Percentiles rank a stretch among this genome's conserved stretches.
phyloP scores from a whole-genome alignment of 2,888 invertebrate species.

The Sminthurinus aureus region DNA sequence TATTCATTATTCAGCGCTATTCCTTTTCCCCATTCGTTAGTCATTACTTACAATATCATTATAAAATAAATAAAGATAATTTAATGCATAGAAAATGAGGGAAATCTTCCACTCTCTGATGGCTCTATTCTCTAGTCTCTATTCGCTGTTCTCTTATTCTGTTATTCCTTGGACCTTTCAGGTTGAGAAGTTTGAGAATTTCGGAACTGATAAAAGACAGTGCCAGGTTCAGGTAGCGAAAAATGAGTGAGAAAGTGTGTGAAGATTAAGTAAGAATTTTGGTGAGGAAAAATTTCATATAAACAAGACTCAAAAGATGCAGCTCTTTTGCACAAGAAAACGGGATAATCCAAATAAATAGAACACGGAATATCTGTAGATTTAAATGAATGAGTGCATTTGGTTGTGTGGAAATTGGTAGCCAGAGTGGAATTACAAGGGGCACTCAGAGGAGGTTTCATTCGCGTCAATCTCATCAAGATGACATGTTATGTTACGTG shows the following conservation, averaged over 20 bases:
- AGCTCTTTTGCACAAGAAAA: too few relatives aligned
- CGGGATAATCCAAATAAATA: too few relatives aligned
- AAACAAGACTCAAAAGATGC: too few relatives aligned
- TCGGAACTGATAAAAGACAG: not conserved
- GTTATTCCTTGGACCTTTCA: not conserved
- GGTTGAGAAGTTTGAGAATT: not conserved
- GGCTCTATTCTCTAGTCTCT: not conserved
- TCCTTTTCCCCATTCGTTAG: not conserved
- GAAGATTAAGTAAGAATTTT: conserved; percentile 4
- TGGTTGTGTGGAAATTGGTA: conserved; percentile 22
- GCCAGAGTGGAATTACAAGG: conserved; percentile 24
- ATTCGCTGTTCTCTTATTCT: not conserved
- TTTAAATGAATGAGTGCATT: conserved; percentile 5
- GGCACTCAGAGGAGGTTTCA: conserved; percentile 25
- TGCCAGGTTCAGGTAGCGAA: too few relatives aligned
- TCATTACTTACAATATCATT: too few relatives aligned
- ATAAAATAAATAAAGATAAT: too few relatives aligned
- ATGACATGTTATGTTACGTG: not conserved
- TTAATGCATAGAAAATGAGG: too few relatives aligned
- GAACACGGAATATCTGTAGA: too few relatives aligned
- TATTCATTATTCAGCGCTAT: too few relatives aligned
- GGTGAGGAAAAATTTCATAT: not conserved
- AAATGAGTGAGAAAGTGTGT: conserved; percentile 14
- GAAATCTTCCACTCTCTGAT: too few relatives aligned
- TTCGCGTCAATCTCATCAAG: conserved; percentile 31